A percentile compares a stretch with the other conserved stretches of the same genome.
phyloP scores from a whole-genome alignment of 2,888 invertebrate genomes.

The Macrosiphum euphorbiae region DNA sequence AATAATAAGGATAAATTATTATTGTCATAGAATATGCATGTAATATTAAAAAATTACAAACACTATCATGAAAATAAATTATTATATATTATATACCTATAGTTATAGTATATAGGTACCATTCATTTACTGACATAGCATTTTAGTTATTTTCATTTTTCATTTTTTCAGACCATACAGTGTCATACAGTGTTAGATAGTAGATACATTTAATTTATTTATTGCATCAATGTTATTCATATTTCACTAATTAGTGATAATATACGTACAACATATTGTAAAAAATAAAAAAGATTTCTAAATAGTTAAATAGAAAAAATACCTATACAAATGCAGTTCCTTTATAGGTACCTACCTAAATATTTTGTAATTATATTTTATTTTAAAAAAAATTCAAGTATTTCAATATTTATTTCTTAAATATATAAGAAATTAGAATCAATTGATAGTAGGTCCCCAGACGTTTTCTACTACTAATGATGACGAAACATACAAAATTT shows the following conservation, averaged over 20 bases:
- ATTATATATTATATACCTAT: background rate
- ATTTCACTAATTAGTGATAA: background rate
- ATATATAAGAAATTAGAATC: background rate
- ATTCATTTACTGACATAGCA: constrained; percentile 20
- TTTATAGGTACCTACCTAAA: background rate
- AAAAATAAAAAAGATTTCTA: background rate
- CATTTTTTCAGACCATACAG: background rate
- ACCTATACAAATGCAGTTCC: background rate
- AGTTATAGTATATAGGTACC: background rate
- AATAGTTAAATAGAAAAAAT: background rate
- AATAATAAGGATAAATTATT: background rate
- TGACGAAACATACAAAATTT: background rate
- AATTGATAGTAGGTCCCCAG: too few relatives aligned
- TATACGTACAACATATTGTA: background rate
- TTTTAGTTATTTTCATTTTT: background rate
- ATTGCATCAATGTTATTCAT: background rate
- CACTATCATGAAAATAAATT: background rate
- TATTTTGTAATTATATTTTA: background rate
- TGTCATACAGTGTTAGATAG: background rate
- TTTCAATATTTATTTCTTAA: background rate
- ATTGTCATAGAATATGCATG: background rate
- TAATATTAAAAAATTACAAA: background rate
- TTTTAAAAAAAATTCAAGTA: background rate
- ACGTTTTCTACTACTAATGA: background rate
- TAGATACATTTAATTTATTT: background rate